Evolutionary conservation across 2,113 vertebrate species (phyloP).

Genomic region (Eptesicus fuscus): DNA sequence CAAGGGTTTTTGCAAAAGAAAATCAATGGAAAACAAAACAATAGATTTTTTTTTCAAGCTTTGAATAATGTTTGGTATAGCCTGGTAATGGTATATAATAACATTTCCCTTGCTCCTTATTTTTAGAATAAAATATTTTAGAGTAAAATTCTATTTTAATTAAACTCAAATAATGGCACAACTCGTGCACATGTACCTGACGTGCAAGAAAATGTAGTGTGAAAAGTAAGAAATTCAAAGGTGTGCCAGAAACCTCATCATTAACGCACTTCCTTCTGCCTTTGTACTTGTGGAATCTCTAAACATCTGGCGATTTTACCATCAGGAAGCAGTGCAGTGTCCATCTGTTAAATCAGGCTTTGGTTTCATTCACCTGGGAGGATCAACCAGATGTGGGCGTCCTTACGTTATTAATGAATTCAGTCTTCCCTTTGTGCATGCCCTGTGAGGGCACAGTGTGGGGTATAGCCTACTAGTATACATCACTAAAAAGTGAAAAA

Average conservation of each 20-base stretch:
- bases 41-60: background rate
- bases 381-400: constrained; percentile 70
- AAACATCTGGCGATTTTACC: constrained; percentile 77
- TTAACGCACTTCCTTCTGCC: constrained; percentile 67
- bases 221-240: constrained; percentile 61
- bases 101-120: constrained; percentile 13
- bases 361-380: constrained; percentile 72
- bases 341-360: constrained; percentile 76
- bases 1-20: background rate
- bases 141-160: constrained; percentile 40
- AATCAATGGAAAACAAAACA: background rate
- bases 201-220: constrained; percentile 26
- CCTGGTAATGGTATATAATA: background rate
- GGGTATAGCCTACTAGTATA: constrained; percentile 34
- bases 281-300: constrained; percentile 76
- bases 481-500: constrained; percentile 68
- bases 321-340: constrained; percentile 74
- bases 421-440: constrained; percentile 61
- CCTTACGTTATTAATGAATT: constrained; percentile 73
- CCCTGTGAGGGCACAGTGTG: constrained; percentile 52
- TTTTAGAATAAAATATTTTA: constrained; percentile 24
- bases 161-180: constrained; percentile 37
- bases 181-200: background rate
- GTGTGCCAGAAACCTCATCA: constrained; percentile 64
- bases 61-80: background rate